phyloP scores from a whole-genome alignment of 2,888 invertebrate genomes.

The Pseudanteris insignis region DNA sequence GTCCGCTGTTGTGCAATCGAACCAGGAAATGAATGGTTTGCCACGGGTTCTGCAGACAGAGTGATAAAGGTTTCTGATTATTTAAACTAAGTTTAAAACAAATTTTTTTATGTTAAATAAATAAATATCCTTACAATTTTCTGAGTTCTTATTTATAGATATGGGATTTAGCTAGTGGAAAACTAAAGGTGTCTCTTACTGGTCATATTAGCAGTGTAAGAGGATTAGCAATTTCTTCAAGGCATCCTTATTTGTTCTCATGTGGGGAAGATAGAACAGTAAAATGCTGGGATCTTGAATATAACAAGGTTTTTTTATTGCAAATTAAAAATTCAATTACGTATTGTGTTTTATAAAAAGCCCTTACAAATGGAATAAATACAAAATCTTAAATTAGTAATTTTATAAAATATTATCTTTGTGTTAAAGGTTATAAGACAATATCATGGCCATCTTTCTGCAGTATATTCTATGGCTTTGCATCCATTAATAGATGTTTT shows the following conservation, averaged over 20 bases:
- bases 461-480: conserved; percentile 90
- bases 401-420: too few species aligned
- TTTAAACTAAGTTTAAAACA: too few species aligned
- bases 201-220: conserved; percentile 98
- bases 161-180: conserved; percentile 97
- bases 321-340: too few species aligned
- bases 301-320: conserved; percentile 81
- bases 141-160: too few species aligned
- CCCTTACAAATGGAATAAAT: background rate
- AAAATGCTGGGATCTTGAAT: conserved; percentile 99
- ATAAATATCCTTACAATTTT: background rate
- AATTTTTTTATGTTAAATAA: background rate
- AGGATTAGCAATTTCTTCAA: conserved; percentile 89
- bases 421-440: conserved; percentile 94
- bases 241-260: conserved; percentile 98
- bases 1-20: conserved; percentile 97
- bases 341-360: too few species aligned
- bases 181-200: conserved; percentile 94
- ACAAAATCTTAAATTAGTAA: too few species aligned
- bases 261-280: conserved; percentile 99
- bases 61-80: conserved; percentile 89
- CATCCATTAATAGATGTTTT: conserved; percentile 97
- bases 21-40: conserved; percentile 96
- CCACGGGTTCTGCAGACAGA: conserved; percentile 94
- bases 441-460: conserved; percentile 98